Conservation (phyloP, 2,888 invertebrate species). For the Erebia aethiops region DNA sequence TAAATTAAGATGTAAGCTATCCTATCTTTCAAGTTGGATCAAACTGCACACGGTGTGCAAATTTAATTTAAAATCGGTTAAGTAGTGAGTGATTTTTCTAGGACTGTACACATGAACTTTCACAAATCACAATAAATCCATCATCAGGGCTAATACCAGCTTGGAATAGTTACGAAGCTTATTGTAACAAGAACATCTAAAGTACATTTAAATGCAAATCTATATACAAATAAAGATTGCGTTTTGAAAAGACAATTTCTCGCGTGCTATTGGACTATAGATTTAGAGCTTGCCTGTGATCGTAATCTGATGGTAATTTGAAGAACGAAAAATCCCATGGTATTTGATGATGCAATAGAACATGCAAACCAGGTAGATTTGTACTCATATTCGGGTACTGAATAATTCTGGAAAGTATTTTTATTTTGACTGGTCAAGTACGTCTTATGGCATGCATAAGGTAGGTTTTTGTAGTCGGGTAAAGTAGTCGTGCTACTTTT, state of each 20-base stretch:
- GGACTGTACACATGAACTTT: conserved; percentile 7
- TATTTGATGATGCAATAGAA: too few species aligned
- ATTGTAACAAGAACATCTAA: conserved; percentile 23
- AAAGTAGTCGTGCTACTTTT: too few species aligned
- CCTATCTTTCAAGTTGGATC: too few species aligned
- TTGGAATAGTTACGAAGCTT: conserved; percentile 12
- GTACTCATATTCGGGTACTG: too few species aligned
- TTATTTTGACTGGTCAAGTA: neutral
- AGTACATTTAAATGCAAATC: conserved; percentile 24
- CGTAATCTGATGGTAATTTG: neutral
- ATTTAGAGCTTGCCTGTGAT: neutral
- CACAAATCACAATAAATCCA: conserved; percentile 15
- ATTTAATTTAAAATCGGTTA: too few species aligned
- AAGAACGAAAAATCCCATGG: too few species aligned
- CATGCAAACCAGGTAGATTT: too few species aligned
- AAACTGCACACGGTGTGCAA: too few species aligned
- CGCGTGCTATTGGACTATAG: neutral
- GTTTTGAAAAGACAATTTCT: conserved; percentile 2
- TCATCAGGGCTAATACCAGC: conserved; percentile 21
- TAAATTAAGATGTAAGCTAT: too few species aligned
- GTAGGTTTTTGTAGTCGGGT: too few species aligned
- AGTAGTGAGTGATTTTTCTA: neutral
- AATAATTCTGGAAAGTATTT: too few species aligned
- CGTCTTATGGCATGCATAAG: too few species aligned
- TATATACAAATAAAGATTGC: conserved; percentile 15